Evolutionary conservation across 2,888 invertebrate genomes (phyloP).

Genomic region (Crematogaster levior): DNA sequence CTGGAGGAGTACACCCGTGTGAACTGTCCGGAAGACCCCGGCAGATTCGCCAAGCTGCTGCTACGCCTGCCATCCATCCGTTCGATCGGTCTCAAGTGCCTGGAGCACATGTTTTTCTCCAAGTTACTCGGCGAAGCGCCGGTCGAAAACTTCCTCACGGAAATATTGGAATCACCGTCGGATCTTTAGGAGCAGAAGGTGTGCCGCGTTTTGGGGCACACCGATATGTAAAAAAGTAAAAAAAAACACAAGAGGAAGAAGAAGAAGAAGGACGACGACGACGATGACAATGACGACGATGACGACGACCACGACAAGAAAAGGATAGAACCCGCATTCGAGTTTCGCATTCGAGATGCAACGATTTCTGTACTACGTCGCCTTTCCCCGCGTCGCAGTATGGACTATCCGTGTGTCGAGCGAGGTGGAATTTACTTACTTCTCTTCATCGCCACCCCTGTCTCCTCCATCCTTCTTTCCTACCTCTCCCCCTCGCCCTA

Average conservation of each 20-base stretch:
- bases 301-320: slow-evolving; percentile 14
- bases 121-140: slow-evolving; percentile 94
- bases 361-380: slow-evolving; percentile 53
- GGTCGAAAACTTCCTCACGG: slow-evolving; percentile 94
- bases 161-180: slow-evolving; percentile 91
- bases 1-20: slow-evolving; percentile 97
- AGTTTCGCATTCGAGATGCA: slow-evolving; percentile 56
- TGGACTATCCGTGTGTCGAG: slow-evolving; percentile 57
- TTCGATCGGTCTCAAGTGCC: slow-evolving; percentile 96
- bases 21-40: slow-evolving; percentile 95
- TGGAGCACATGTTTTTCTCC: slow-evolving; percentile 98
- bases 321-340: slow-evolving; percentile 25
- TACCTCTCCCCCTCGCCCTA: slow-evolving; percentile 24
- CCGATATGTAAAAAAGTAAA: slow-evolving; percentile 75
- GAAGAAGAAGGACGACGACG: slow-evolving; percentile 17
- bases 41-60: slow-evolving; percentile 97
- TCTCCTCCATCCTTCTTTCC: neutral
- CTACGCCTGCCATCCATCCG: slow-evolving; percentile 95
- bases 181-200: slow-evolving; percentile 84
- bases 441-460: slow-evolving; percentile 20
- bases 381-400: slow-evolving; percentile 6
- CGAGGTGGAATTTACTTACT: slow-evolving; percentile 71
- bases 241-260: slow-evolving; percentile 29
- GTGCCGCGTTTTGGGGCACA: slow-evolving; percentile 82
- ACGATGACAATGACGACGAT: slow-evolving; percentile 3